Evolutionary conservation across 2,797 vertebrate species (phyloP), one percentile per base, ranked within the genome.

Genomic region (Pitangus sulphuratus): DNA sequence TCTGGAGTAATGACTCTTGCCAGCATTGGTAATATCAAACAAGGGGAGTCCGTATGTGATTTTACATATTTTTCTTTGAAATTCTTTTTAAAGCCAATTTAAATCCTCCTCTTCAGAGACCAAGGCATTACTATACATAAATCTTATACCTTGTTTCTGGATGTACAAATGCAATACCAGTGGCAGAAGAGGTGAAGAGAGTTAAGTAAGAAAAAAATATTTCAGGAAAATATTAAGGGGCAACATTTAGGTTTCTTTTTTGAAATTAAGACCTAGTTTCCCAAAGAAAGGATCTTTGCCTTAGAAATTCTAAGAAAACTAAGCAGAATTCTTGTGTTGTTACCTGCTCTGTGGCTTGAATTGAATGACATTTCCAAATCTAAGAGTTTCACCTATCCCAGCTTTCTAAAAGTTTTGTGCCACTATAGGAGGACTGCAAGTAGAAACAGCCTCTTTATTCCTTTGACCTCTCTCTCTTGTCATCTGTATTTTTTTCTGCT

Each of bases 191-290:
- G 30, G 35, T 57, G 85, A 84, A 60, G 54, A 69, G 4, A 53
- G 5, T 2, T 35, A 5, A 68, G 4, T 31, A 82, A 30, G 69
- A 95, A 75, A 66, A n/a, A 92, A 72, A 76, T 84, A 60, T 80
- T 90, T 86, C n/a, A 83, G 80, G 24, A 95, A 93, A 87, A 81
- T 69, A 89, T 24, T 62, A 64, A 13, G 60, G 25, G 40, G 33
- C 17, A 94, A n/a, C 85, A 64, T 78, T 95, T 66, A 84, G 84
- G 15, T 87, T 96, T 93, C 70, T 64, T 79, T 37, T 26, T 96
- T 56, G 94, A 95, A 93, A 94, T 88, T 82, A 37, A 89, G 50
- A 31, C 40, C 66, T 69, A 50, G 21, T 76, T 94, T 90, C 90
- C 68, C 40, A 58, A 94, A 58, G 15, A 78, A 77, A 33, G 5